Evolutionary conservation across 64 coral and sea anemone genomes (phyloP), one percentile per base, ranked within the genome.

Genomic region (Porites lutea): DNA sequence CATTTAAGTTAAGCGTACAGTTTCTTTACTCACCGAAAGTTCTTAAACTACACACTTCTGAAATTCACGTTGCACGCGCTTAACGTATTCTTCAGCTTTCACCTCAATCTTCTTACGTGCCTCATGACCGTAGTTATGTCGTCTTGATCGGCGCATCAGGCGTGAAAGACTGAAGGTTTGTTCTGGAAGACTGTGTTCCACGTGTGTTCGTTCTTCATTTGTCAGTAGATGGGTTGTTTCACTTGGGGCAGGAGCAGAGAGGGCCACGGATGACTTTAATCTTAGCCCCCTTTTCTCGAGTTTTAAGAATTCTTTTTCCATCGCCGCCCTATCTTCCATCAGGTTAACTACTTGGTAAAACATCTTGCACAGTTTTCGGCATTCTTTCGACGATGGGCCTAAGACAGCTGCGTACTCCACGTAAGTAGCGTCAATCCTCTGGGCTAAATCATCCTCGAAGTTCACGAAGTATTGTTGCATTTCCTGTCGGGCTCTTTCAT

Each of bases 391-490:
- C 13, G 77, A 75, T 4, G 92, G 92, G 65, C 86, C 92, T 19
- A 75, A 89, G 54, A 72, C 6, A 70, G 52, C 52, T 71, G 92
- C 92, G 63, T 47, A 82, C 16, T 54, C 82, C 92, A 82, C 83
- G 65, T 88, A 93, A 65, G 68, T 65, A 8, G 55, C 67, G 11
- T 82, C 92, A 79, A 89, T 88, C 23, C 51, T 79, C 51, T 49
- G 46, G 2, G 81, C 51, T 2, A 93, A 63, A 15, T 93, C 92
- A 53, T 93, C 88, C 48, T 18, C 75, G 22, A 79, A 88, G 5
- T 48, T 75, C 9, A 86, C 92, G 45, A 93, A 93, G 77, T 93
- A 89, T 6, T 71, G n/a, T n/a, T 52, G n/a, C 57, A 93, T 72
- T 12, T 93, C 52, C 19, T 89, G 51, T 5, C 92, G 92, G 23